Evolutionary conservation across 1,140 invertebrate species (phyloP).

Genomic region (Wiebesia pumilae): DNA sequence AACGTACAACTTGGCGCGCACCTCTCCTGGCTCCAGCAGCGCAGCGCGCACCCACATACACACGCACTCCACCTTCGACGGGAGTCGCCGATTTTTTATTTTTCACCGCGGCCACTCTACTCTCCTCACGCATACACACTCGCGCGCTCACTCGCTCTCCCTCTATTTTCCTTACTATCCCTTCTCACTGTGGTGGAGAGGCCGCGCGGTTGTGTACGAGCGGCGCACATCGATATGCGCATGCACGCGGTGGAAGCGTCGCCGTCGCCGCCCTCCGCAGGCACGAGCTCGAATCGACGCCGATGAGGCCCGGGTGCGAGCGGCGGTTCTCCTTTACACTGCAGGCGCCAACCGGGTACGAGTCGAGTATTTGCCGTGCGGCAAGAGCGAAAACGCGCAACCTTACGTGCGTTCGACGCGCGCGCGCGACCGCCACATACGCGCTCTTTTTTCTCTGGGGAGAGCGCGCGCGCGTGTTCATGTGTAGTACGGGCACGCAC

Average conservation of each 20-base stretch:
- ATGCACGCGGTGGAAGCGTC: too few species aligned
- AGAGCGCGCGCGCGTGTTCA: background rate
- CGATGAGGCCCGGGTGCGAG: background rate
- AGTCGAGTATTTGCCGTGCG: background rate
- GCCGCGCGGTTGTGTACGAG: too few species aligned
- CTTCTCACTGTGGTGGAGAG: background rate
- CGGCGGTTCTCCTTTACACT: background rate
- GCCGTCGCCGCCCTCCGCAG: too few species aligned
- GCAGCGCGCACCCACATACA: too few species aligned
- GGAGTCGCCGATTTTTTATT: background rate
- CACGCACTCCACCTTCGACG: background rate
- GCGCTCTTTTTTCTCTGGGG: background rate
- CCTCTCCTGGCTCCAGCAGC: background rate
- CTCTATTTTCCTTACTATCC: background rate
- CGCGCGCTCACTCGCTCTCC: too few species aligned
- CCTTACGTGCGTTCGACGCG: background rate
- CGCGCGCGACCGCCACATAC: slow-evolving; percentile 22
- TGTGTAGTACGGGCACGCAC: too few species aligned
- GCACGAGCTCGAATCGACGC: too few species aligned
- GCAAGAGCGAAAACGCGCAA: background rate
- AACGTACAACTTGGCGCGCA: background rate
- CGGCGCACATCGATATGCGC: background rate
- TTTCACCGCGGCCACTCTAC: background rate
- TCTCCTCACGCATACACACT: too few species aligned
- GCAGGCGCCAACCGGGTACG: background rate